Evolutionary conservation across 2,888 invertebrate genomes (phyloP).

Genomic region (Scaeva pyrastri): DNA sequence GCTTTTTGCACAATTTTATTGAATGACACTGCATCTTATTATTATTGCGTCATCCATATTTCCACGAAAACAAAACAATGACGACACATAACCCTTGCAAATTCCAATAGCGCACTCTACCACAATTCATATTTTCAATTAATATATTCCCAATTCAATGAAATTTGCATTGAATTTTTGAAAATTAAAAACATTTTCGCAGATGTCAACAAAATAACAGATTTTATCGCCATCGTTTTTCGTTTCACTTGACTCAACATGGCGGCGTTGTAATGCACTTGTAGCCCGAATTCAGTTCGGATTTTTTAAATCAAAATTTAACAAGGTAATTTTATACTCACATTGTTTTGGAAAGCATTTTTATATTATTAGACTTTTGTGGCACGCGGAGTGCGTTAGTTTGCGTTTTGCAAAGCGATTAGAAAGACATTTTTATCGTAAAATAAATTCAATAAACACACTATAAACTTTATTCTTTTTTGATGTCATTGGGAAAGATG

Average conservation of each 20-base stretch:
- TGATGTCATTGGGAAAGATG: conserved; percentile 82
- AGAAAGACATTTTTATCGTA: conserved; percentile 90
- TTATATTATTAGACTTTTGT: conserved; percentile 79
- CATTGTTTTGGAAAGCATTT: conserved; percentile 81
- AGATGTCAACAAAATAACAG: conserved; percentile 42
- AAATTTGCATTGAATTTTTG: background rate
- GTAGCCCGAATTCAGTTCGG: background rate
- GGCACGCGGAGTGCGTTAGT: conserved; percentile 82
- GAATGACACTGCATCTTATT: conserved; percentile 53
- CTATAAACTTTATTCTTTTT: conserved; percentile 80
- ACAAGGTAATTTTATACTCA: conserved; percentile 78
- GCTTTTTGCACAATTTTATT: conserved; percentile 42
- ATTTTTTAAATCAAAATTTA: conserved; percentile 22
- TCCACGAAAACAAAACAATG: conserved; percentile 47
- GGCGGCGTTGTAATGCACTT: conserved; percentile 36
- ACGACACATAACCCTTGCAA: background rate
- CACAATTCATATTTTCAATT: conserved; percentile 3
- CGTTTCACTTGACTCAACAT: conserved; percentile 44
- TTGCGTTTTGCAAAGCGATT: conserved; percentile 84
- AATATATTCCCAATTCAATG: background rate
- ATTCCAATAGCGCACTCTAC: too few relatives aligned
- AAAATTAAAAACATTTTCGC: background rate
- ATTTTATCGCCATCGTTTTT: conserved; percentile 50
- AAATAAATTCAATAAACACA: conserved; percentile 81
- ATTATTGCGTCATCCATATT: conserved; percentile 68